A percentile compares a stretch with the other conserved stretches of the same genome.
These are phyloP conservation scores for Chrysaora quinquecirrha DNA, from an alignment of 30 jellyfish, hydroid and myxozoan genomes.

Conservation along the genomic window DNA sequence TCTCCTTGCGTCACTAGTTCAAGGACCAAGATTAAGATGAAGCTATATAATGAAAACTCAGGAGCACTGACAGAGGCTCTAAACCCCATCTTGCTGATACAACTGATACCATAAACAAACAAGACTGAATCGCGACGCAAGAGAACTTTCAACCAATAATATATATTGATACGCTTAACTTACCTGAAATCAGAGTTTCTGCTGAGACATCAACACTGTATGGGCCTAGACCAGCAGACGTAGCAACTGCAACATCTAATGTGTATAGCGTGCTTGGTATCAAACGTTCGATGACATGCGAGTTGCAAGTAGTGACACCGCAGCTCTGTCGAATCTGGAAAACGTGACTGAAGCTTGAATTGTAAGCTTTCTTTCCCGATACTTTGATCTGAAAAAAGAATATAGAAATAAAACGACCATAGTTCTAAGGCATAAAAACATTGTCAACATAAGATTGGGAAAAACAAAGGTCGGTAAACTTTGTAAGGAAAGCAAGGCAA, in stretches of 20 bases:
- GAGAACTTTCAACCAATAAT: too few relatives aligned
- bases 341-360: slow-evolving; percentile 22
- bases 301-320: slow-evolving; percentile 16
- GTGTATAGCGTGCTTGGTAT: slow-evolving; percentile 49
- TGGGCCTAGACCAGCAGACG: slow-evolving; percentile 54
- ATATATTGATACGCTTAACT: too few relatives aligned
- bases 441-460: background rate
- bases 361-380: slow-evolving; percentile 56
- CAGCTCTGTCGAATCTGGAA: background rate
- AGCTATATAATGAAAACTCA: too few relatives aligned
- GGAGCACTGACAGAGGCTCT: too few relatives aligned
- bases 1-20: too few relatives aligned
- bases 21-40: too few relatives aligned
- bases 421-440: background rate
- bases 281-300: background rate
- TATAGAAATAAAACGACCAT: background rate
- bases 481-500: too few relatives aligned
- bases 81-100: too few relatives aligned
- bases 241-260: slow-evolving; percentile 53
- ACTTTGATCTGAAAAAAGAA: slow-evolving; percentile 26
- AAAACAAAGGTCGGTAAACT: background rate
- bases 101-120: too few relatives aligned
- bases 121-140: too few relatives aligned
- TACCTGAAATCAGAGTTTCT: slow-evolving; percentile 46
- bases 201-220: slow-evolving; percentile 15